Conservation (phyloP, 1,140 invertebrate species). For the Ptiloglossa arizonensis region DNA sequence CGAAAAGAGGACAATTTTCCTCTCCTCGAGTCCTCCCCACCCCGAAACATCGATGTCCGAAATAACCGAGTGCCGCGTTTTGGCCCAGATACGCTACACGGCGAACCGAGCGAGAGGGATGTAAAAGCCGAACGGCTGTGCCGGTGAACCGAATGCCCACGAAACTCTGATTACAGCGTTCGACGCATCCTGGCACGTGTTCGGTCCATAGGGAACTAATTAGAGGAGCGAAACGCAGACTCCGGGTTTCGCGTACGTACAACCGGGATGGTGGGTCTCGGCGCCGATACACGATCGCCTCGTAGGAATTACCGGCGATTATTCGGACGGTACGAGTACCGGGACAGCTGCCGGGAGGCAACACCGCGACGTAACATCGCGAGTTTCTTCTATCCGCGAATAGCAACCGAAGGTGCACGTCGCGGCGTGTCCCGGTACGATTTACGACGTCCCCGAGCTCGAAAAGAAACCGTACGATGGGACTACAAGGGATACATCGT, state of each 20-base stretch:
- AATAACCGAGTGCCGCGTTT: no score
- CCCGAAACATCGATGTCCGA: no score
- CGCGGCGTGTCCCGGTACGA: slow-evolving; percentile 33
- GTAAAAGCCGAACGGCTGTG: neutral
- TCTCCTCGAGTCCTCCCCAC: no score
- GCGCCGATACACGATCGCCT: neutral
- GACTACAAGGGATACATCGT: slow-evolving; percentile 41
- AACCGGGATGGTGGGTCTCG: neutral
- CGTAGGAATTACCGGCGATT: slow-evolving; percentile 26
- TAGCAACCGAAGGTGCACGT: slow-evolving; percentile 51
- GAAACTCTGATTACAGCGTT: neutral
- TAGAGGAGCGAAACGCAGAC: slow-evolving; percentile 7
- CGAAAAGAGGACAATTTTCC: no score
- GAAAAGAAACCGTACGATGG: slow-evolving; percentile 38
- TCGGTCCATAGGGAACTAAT: neutral
- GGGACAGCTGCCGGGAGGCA: slow-evolving; percentile 19
- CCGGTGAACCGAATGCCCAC: neutral
- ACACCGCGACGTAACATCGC: slow-evolving; percentile 4
- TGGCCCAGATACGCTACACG: no score
- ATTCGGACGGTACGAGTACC: slow-evolving; percentile 30
- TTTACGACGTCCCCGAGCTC: slow-evolving; percentile 58
- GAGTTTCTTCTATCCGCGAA: slow-evolving; percentile 51
- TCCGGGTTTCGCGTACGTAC: no score
- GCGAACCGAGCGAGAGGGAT: no score
- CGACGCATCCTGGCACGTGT: neutral